A percentile compares a stretch with the other conserved stretches of the same genome.
Evolutionary conservation across 2,888 invertebrate species (phyloP).

Genomic region (Torymus aiolomorphi): DNA sequence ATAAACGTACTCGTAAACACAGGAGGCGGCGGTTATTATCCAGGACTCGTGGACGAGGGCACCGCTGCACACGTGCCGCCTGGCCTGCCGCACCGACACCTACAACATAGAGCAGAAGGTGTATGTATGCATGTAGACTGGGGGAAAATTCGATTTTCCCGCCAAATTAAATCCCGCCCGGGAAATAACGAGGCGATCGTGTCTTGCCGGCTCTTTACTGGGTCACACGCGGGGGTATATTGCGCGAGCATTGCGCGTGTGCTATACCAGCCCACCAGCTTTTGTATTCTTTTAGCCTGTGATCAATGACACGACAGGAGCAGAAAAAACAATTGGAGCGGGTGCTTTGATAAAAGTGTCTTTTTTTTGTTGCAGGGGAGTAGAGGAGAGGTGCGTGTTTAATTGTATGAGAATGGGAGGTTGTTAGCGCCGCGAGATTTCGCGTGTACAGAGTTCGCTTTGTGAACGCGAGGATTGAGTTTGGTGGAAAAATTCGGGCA

Average conservation of each 20-base stretch:
- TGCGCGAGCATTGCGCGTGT: background rate
- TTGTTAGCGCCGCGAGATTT: too few relatives aligned
- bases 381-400: too few relatives aligned
- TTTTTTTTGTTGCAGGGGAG: too few relatives aligned
- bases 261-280: background rate
- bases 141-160: slow-evolving; percentile 52
- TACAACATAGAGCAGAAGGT: slow-evolving; percentile 32
- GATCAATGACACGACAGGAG: background rate
- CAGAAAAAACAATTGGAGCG: background rate
- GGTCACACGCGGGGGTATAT: slow-evolving; percentile 12
- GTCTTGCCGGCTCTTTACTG: slow-evolving; percentile 41
- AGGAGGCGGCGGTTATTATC: slow-evolving; percentile 65
- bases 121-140: background rate
- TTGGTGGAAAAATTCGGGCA: too few relatives aligned
- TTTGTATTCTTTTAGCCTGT: background rate
- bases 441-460: too few relatives aligned
- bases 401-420: too few relatives aligned
- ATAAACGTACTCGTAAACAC: slow-evolving; percentile 59
- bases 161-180: slow-evolving; percentile 52
- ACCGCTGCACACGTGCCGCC: slow-evolving; percentile 66
- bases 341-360: too few relatives aligned
- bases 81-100: slow-evolving; percentile 64
- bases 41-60: slow-evolving; percentile 66
- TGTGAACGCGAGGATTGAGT: too few relatives aligned
- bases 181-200: slow-evolving; percentile 55